Base-by-base conservation (phyloP, 2,888 invertebrate species). In the Agonopterix subpropinquella region DNA sequence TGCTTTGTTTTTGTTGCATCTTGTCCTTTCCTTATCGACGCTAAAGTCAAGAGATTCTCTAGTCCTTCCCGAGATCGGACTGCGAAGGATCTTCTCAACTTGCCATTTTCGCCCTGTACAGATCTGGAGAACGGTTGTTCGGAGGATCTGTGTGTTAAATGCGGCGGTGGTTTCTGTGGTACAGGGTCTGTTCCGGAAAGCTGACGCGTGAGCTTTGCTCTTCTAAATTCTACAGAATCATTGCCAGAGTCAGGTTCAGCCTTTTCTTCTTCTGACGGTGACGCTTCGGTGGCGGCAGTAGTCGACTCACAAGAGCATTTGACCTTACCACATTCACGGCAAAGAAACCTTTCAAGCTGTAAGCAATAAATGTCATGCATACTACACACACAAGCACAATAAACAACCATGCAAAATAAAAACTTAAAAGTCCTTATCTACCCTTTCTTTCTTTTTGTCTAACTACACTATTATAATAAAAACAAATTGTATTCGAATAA, bases 261-360 rank as follows among this genome's bases (percentile, higher is more conserved):
- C 56, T 50, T 47, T 54, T 66, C 41, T 54, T 11, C 41, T 41
- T 47, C 47, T 35, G 41, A 4, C 51, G 64, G 52, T 41, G 65
- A 61, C 5, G 54, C 63, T 52, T 57, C 61, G 56, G 64, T 57
- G 39, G 62, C 65, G 39, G 64, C 57, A 37, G 73, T 52, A 47
- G 59, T 58, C 48, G 57, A 70, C 42, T 80, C 79, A 79, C 92
- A 92, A 79, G 88, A 82, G 79, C 92, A 92, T 83, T 91, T 92
- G 80, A 92, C 89, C 80, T 89, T 91, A 87, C 90, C 91, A 90
- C 92, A 92, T 71, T 91, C 90, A 81, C 90, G 90, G 90, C 92
- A 92, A 89, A 92, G 91, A 91, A 91, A 92, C 84, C 91, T 92
- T 90, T 92, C 91, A 90, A 92, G 91, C 92, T 92, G 91, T 72